phyloP scores from a whole-genome alignment of 2,888 invertebrate genomes.

The Lapara coniferarum region DNA sequence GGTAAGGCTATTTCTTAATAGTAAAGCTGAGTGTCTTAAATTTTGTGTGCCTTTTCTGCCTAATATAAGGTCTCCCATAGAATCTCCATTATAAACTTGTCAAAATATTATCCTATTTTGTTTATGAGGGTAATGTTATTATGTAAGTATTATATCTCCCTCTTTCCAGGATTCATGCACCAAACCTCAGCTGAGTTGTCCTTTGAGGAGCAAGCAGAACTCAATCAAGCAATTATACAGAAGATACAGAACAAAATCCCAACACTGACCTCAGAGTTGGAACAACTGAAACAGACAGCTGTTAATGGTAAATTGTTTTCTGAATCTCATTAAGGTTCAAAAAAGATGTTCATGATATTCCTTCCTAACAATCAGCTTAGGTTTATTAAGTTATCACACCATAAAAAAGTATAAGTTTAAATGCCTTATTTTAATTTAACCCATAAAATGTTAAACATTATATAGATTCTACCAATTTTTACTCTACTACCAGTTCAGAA shows the following conservation, averaged over 20 bases:
- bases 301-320: slow-evolving; percentile 13
- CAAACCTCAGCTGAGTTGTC: slow-evolving; percentile 64
- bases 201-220: slow-evolving; percentile 73
- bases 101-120: background rate
- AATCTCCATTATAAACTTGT: too few species aligned
- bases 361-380: too few species aligned
- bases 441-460: too few species aligned
- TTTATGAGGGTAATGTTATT: background rate
- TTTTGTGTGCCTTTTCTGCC: too few species aligned
- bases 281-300: slow-evolving; percentile 51
- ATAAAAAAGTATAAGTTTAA: too few species aligned
- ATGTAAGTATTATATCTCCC: background rate
- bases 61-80: too few species aligned
- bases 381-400: too few species aligned
- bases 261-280: slow-evolving; percentile 57
- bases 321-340: too few species aligned
- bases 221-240: slow-evolving; percentile 68
- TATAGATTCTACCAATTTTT: too few species aligned
- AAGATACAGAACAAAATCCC: slow-evolving; percentile 70
- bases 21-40: background rate
- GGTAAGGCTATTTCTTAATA: slow-evolving; percentile 47
- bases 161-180: slow-evolving; percentile 66
- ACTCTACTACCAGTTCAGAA: too few species aligned
- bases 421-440: too few species aligned
- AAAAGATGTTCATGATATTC: too few species aligned